These are phyloP conservation scores for Altica lythri DNA, from an alignment of 2,888 invertebrate species.

Conservation along the genomic window DNA sequence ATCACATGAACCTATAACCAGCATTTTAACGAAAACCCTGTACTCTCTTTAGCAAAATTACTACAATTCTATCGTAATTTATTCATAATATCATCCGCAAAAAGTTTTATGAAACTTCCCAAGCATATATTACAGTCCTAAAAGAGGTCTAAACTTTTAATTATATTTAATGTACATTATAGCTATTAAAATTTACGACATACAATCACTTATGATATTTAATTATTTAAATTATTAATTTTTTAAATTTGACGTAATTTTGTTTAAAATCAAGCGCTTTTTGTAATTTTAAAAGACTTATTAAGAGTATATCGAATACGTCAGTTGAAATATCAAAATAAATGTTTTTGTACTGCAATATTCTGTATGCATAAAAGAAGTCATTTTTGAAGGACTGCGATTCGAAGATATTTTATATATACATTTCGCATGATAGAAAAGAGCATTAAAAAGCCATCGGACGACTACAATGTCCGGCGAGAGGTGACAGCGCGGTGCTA, in stretches of 20 bases:
- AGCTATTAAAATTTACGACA: too few relatives aligned
- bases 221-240: too few relatives aligned
- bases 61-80: constrained; percentile 38
- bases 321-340: background rate
- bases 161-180: too few relatives aligned
- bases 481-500: constrained; percentile 52
- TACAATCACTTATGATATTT: too few relatives aligned
- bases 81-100: constrained; percentile 35
- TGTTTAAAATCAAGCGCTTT: background rate
- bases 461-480: constrained; percentile 52
- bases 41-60: constrained; percentile 35
- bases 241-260: too few relatives aligned
- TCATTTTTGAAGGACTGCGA: background rate
- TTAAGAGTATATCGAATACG: background rate
- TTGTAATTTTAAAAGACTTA: background rate
- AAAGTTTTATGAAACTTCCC: constrained; percentile 32
- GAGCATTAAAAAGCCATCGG: constrained; percentile 26
- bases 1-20: constrained; percentile 19
- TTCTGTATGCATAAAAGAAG: background rate
- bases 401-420: background rate
- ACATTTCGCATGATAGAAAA: constrained; percentile 9
- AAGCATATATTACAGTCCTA: constrained; percentile 34
- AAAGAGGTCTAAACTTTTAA: constrained; percentile 41
- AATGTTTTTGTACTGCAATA: background rate
- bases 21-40: constrained; percentile 26